Base-by-base conservation (phyloP, 2,888 invertebrate genomes). In the Parnassius orleans region DNA sequence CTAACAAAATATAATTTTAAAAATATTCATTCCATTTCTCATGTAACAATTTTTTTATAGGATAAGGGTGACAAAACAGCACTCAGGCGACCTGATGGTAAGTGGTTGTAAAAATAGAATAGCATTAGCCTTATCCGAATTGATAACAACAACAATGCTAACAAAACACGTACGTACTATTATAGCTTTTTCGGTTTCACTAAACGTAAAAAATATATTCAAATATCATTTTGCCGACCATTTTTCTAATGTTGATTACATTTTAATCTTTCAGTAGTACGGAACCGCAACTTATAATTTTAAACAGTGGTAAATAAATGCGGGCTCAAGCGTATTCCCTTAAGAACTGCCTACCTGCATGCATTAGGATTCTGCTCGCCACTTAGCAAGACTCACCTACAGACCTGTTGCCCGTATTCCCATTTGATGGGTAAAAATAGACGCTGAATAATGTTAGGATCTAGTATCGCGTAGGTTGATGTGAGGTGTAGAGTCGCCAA, bases 391-490 rank as follows among this genome's bases (percentile, higher is more conserved):
- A 72, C 84, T 91, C 88, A 91, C 91, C 91, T 90, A 91, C 85
- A 91, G 86, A 91, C 91, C 91, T 80, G 86, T 87, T 91, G 90
- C 90, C 90, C 91, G 90, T 90, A 90, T 91, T 91, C 85, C 79
- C 80, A 83, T 84, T 81, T 81, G 69, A 77, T 76, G 73, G 72
- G 83, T 87, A 90, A 90, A 90, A 91, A 87, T 86, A 86, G 83
- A 86, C 69, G 81, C 81, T 83, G 80, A 77, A 78, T 85, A 84
- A 84, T 87, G 83, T 86, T 86, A 83, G 87, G 81, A 86, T 85
- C 88, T 88, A 88, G 84, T 80, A 78, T 57, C 72, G 56, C 53
- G 24, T 62, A 33, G 53, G 46, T 46, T 57, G 41, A 50, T 47
- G 57, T 12, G 47, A 73, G 65, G 50, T 10, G 63, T 83, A 63